Evolutionary conservation across 2,113 vertebrate species (phyloP), one percentile per base, ranked within the genome.

Genomic region (Elephantulus edwardii): DNA sequence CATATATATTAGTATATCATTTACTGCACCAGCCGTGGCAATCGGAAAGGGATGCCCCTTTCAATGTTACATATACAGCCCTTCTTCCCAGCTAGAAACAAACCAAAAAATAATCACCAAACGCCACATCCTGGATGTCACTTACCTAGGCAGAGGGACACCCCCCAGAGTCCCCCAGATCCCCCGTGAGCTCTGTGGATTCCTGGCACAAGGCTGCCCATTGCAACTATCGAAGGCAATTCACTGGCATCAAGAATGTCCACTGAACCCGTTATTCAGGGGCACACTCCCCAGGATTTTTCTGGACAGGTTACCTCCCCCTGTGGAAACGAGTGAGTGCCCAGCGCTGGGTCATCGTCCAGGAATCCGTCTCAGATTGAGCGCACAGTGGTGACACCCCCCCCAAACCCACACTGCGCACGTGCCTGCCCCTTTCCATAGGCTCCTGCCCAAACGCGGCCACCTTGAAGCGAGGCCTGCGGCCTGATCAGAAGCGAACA

Each of bases 21-120:
- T 56, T 24, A 56, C 54, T 56, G 40, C 93, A 95, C 85, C 84
- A 83, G 16, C 72, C 86, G 95, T 83, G 91, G 42, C 83, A 94
- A 92, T 86, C 71, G 70, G 71, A 93, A 97, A 97, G 79, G 72
- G 82, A 83, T 93, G 93, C 78, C 40, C 83, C 93, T 92, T 91
- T 85, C 90, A 66, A 72, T 84, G 83, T 95, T 96, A 95, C 50
- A 96, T 92, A 90, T 92, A 90, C 91, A 86, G 92, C 93, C 94
- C 86, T 10, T 42, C 56, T 96, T 96, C 95, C 79, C 91, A 95
- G 87, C 84, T 85, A 90, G 40, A 91, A 93, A 96, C 91, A 94
- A 77, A 93, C 38, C 85, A 82, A 96, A 97, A 97, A 97, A 96
- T 96, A 96, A 96, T 96, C 95, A 93, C 92, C 93, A 93, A 93